Evolutionary conservation across 2,797 vertebrate species (phyloP).

Genomic region (Siniperca scherzeri): DNA sequence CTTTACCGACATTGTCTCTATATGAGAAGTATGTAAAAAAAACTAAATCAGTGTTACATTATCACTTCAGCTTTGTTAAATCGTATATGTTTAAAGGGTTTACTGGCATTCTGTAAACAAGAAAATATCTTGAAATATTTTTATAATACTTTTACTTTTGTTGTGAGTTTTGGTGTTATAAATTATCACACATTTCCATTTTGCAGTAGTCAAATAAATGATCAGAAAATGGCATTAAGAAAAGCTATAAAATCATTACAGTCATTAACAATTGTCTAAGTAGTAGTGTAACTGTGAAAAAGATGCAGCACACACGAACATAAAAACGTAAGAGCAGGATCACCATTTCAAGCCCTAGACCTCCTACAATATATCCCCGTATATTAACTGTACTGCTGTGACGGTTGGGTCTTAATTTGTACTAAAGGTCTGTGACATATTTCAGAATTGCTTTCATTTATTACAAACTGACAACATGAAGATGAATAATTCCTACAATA

Average conservation of each 20-base stretch:
- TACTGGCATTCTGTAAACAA: conserved; percentile 15
- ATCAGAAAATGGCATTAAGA: neutral
- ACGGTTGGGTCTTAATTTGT: neutral
- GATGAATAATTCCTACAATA: neutral
- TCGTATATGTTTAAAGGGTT: conserved; percentile 7
- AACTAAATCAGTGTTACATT: conserved; percentile 22
- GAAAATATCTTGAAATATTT: conserved; percentile 8
- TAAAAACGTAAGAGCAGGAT: neutral
- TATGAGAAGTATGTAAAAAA: neutral
- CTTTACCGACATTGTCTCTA: too few species aligned
- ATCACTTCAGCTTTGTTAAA: neutral
- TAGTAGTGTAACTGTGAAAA: neutral
- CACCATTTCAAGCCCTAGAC: neutral
- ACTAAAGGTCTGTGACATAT: neutral
- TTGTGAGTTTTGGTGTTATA: neutral
- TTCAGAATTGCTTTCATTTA: neutral
- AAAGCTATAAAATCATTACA: neutral
- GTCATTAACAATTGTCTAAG: neutral
- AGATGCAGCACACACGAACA: fast-evolving
- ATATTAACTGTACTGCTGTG: neutral
- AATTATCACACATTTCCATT: neutral
- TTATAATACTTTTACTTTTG: neutral
- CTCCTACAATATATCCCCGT: neutral
- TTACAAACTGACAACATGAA: too few species aligned
- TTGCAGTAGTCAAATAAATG: neutral